Conservation (phyloP, 2,797 vertebrate genomes). For the Gambusia yucatana region DNA sequence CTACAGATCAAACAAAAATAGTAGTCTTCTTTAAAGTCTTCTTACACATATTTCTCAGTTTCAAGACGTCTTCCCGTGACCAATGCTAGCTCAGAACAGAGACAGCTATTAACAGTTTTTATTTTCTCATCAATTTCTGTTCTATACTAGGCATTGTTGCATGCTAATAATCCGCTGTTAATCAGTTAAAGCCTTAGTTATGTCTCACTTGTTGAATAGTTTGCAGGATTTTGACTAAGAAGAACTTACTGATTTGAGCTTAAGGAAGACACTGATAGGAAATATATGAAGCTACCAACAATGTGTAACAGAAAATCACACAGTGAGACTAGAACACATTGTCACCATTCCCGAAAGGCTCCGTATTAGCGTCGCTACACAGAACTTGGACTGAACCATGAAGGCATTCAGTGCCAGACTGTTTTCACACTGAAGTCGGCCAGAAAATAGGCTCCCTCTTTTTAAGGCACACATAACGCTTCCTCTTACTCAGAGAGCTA, state of each 20-base stretch:
- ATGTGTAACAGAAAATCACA: conserved; percentile 53
- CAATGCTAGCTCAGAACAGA: not conserved
- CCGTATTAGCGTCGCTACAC: conserved; percentile 56
- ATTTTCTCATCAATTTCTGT: not conserved
- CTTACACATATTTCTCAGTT: not conserved
- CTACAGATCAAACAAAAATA: not conserved
- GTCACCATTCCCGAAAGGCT: conserved; percentile 59
- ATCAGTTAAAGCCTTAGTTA: not conserved
- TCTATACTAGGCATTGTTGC: not conserved
- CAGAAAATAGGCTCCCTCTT: conserved; percentile 60
- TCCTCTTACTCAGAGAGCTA: conserved; percentile 61
- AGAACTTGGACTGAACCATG: conserved; percentile 62
- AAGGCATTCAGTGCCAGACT: conserved; percentile 62
- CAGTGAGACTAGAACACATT: conserved; percentile 58
- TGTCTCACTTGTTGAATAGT: not conserved
- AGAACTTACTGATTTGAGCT: not conserved
- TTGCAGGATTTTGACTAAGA: not conserved
- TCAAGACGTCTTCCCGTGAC: too few relatives aligned
- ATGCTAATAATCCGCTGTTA: not conserved
- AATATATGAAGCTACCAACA: conserved; percentile 37
- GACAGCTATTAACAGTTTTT: not conserved
- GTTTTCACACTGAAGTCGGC: conserved; percentile 69
- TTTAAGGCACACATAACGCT: conserved; percentile 55
- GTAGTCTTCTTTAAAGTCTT: not conserved
- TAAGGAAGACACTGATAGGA: conserved; percentile 24